Conservation (phyloP, 2,888 invertebrate species). For the Melieria crassipennis region DNA sequence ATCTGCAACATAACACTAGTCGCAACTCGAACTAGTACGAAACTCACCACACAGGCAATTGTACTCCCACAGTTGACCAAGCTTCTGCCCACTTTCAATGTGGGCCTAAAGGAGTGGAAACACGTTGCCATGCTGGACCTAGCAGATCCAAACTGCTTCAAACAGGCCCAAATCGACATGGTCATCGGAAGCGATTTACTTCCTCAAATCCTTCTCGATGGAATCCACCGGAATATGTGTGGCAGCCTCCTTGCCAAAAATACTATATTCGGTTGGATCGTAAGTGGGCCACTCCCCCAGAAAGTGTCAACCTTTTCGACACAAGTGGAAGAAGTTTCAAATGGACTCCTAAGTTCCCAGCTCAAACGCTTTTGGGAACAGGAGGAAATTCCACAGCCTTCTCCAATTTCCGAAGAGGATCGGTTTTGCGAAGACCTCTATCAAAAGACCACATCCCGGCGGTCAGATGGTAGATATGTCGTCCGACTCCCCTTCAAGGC, state of each 20-base stretch:
- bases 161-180: conserved; percentile 13
- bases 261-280: conserved; percentile 27
- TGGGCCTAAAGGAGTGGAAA: no score
- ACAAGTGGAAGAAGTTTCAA: background rate
- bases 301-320: conserved; percentile 19
- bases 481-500: conserved; percentile 24
- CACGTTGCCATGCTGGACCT: no score
- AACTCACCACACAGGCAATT: no score
- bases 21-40: no score
- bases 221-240: background rate
- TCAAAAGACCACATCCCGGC: conserved; percentile 12
- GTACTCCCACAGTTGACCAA: no score
- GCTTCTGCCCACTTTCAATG: no score
- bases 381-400: background rate
- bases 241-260: conserved; percentile 20
- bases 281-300: conserved; percentile 19
- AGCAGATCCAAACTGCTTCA: conserved; percentile 7
- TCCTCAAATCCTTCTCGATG: conserved; percentile 14
- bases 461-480: conserved; percentile 14
- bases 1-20: no score
- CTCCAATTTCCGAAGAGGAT: conserved; percentile 1
- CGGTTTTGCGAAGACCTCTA: conserved; percentile 16
- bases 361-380: conserved; percentile 25
- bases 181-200: conserved; percentile 27
- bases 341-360: background rate